Evolutionary conservation across 2,113 vertebrate genomes (phyloP).

Genomic region (Promerops cafer): DNA sequence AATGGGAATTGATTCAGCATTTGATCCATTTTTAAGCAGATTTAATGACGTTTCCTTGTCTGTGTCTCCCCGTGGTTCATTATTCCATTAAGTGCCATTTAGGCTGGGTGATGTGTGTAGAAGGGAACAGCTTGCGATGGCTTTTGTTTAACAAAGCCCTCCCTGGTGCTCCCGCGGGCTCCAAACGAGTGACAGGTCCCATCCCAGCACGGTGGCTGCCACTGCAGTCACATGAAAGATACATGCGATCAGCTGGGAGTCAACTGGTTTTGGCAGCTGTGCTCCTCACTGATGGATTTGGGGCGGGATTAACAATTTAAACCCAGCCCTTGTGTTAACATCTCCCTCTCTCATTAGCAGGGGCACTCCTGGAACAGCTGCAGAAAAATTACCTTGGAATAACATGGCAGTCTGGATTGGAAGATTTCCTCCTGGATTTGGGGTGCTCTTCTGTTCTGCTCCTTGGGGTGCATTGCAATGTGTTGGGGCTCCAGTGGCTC

Average conservation of each 20-base stretch:
- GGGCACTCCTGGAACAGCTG: neutral
- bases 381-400: neutral
- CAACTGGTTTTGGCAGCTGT: neutral
- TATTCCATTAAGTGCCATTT: slow-evolving; percentile 65
- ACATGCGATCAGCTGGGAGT: slow-evolving; percentile 31
- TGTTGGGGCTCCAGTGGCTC: neutral
- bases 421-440: neutral
- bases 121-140: slow-evolving; percentile 11
- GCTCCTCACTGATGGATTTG: neutral
- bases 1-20: slow-evolving; percentile 74
- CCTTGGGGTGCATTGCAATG: neutral
- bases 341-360: neutral
- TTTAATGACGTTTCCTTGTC: slow-evolving; percentile 76
- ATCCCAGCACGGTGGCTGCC: neutral
- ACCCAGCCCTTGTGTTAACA: neutral
- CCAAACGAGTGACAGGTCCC: neutral
- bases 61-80: slow-evolving; percentile 55
- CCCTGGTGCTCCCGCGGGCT: neutral
- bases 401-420: neutral
- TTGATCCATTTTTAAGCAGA: slow-evolving; percentile 78
- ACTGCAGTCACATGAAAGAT: neutral
- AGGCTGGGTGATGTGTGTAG: slow-evolving; percentile 43
- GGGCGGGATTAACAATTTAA: slow-evolving; percentile 43
- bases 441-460: neutral
- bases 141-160: slow-evolving; percentile 18